These are phyloP conservation scores for Tuberolachnus salignus DNA, from an alignment of 2,888 invertebrate genomes.

Conservation along the genomic window DNA sequence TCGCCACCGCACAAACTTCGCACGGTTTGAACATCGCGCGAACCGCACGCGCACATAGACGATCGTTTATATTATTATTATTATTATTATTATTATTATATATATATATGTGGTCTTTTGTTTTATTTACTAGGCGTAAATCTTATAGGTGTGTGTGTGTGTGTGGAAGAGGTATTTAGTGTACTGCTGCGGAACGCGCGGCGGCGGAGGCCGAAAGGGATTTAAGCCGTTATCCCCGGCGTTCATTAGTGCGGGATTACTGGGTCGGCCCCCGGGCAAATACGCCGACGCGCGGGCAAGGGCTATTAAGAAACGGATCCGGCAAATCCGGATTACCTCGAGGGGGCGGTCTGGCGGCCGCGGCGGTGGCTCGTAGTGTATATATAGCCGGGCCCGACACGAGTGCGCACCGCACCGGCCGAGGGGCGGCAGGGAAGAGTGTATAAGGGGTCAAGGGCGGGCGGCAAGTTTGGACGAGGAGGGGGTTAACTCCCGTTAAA, in stretches of 20 bases:
- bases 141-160: constrained; percentile 22
- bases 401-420: too few relatives aligned
- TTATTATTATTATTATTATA: not conserved
- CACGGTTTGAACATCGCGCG: too few relatives aligned
- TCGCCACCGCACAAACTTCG: too few relatives aligned
- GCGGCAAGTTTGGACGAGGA: not conserved
- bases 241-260: constrained; percentile 56
- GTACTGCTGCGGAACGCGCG: not conserved
- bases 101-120: constrained; percentile 27
- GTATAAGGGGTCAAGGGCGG: not conserved
- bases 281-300: constrained; percentile 36
- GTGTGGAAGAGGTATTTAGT: not conserved
- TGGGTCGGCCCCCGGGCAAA: constrained; percentile 50
- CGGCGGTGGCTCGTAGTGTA: not conserved
- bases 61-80: not conserved
- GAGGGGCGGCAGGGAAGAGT: not conserved
- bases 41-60: not conserved
- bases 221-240: constrained; percentile 55
- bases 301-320: constrained; percentile 56
- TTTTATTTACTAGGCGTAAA: constrained; percentile 16
- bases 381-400: not conserved
- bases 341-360: constrained; percentile 26
- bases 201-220: constrained; percentile 43
- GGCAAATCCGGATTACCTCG: constrained; percentile 55
- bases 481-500: constrained; percentile 38